A percentile compares a stretch with the other conserved stretches of the same genome.
phyloP scores from a whole-genome alignment of 1,140 invertebrate species.

The Vollenhovia emeryi region DNA sequence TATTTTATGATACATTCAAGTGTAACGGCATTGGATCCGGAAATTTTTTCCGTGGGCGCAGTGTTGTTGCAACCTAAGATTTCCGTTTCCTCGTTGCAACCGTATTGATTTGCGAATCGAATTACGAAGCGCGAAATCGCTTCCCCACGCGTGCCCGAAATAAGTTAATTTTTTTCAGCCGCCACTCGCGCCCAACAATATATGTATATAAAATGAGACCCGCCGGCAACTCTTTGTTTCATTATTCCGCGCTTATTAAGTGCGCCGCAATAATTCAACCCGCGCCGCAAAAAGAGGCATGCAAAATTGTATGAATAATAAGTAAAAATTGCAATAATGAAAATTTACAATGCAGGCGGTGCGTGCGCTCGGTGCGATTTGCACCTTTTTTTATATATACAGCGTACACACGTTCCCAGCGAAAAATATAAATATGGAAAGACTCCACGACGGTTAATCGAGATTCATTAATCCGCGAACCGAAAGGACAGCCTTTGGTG shows the following conservation, averaged over 20 bases:
- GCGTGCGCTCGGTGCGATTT: not conserved
- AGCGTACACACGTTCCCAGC: not conserved
- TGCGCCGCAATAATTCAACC: not conserved
- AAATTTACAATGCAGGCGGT: not conserved
- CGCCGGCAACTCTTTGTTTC: not conserved
- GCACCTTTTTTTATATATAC: not conserved
- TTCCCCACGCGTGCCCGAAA: not conserved
- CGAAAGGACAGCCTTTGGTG: too few species aligned
- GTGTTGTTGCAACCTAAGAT: not conserved
- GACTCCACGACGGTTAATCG: not conserved
- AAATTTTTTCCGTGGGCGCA: too few species aligned
- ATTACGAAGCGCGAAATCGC: not conserved
- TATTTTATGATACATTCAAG: too few species aligned
- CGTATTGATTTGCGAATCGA: not conserved
- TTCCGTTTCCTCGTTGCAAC: not conserved
- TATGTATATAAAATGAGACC: too few species aligned
- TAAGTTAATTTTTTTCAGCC: not conserved
- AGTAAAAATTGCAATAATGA: not conserved
- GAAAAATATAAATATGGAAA: too few species aligned
- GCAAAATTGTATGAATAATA: not conserved
- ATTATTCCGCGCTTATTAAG: not conserved
- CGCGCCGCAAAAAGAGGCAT: not conserved
- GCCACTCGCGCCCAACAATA: too few species aligned
- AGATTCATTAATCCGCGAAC: not conserved
- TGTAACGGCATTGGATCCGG: too few species aligned